Evolutionary conservation across 2,797 vertebrate genomes (phyloP).

Genomic region (Channallabes apus): DNA sequence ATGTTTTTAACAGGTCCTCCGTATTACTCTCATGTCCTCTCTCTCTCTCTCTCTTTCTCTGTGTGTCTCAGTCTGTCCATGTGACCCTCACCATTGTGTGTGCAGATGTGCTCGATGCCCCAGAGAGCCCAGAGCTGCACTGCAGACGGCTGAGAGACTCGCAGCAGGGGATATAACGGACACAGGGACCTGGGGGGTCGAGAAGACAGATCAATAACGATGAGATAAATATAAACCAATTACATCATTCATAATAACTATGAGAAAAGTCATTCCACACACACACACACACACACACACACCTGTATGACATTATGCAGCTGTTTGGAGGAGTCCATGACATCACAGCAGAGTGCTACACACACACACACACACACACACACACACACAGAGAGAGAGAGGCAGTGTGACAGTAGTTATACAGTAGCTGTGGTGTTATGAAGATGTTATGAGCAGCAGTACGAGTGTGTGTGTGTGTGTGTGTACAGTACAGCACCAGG

Average conservation of each 20-base stretch:
- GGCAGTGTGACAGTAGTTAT: background rate
- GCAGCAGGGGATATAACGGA: slow-evolving; percentile 87
- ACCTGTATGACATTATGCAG: slow-evolving; percentile 96
- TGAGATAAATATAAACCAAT: background rate
- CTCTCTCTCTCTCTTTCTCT: slow-evolving; percentile 10
- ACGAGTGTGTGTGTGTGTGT: slow-evolving; percentile 9
- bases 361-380: too few species aligned
- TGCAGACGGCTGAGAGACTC: slow-evolving; percentile 82
- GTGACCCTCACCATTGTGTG: slow-evolving; percentile 84
- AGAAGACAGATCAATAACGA: background rate
- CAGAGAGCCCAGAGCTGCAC: slow-evolving; percentile 96
- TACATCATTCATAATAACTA: background rate
- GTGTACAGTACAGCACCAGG: slow-evolving; percentile 83
- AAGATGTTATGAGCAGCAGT: background rate
- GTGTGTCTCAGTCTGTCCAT: too few species aligned
- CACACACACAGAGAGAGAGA: slow-evolving; percentile 8
- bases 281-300: slow-evolving; percentile 53
- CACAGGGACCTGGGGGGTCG: slow-evolving; percentile 80
- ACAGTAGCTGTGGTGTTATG: background rate
- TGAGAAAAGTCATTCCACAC: too few species aligned
- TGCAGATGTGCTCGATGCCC: slow-evolving; percentile 92
- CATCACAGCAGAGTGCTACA: slow-evolving; percentile 87
- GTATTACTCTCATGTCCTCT: background rate
- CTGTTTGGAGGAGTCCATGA: slow-evolving; percentile 88
- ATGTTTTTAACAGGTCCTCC: background rate